A percentile compares a stretch with the other conserved stretches of the same genome.
These are phyloP conservation scores for Corythornis cristatus DNA, from an alignment of 2,113 vertebrate species.

Conservation along the genomic window DNA sequence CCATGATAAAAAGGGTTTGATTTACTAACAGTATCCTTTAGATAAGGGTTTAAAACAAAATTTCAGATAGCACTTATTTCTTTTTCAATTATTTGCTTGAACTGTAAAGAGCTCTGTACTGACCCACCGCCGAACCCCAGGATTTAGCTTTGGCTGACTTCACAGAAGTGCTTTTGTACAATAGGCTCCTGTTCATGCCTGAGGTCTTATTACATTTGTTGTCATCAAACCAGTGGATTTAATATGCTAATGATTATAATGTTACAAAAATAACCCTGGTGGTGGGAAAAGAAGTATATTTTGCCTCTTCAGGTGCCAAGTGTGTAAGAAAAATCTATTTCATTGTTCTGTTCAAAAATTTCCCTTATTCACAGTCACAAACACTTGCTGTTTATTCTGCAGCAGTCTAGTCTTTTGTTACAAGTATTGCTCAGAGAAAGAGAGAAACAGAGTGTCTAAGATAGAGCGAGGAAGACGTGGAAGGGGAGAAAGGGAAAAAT, in stretches of 20 bases:
- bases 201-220: not conserved
- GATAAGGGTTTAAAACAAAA: not conserved
- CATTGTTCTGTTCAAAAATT: not conserved
- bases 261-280: not conserved
- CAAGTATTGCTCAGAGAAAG: not conserved
- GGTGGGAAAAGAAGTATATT: not conserved
- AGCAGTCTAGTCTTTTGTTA: not conserved
- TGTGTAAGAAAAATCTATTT: not conserved
- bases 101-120: not conserved
- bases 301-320: not conserved
- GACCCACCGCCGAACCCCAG: not conserved
- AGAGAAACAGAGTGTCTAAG: not conserved
- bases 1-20: not conserved
- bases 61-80: not conserved
- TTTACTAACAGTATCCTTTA: not conserved
- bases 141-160: conserved; percentile 24
- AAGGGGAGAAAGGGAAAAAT: not conserved
- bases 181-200: not conserved
- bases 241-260: not conserved
- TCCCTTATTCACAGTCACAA: not conserved
- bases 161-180: not conserved
- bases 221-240: not conserved
- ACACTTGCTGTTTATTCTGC: not conserved
- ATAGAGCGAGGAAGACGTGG: not conserved
- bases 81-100: not conserved